Evolutionary conservation across 2,888 invertebrate genomes (phyloP), one percentile per base, ranked within the genome.

Genomic region (Drosophila percnosoma): DNA sequence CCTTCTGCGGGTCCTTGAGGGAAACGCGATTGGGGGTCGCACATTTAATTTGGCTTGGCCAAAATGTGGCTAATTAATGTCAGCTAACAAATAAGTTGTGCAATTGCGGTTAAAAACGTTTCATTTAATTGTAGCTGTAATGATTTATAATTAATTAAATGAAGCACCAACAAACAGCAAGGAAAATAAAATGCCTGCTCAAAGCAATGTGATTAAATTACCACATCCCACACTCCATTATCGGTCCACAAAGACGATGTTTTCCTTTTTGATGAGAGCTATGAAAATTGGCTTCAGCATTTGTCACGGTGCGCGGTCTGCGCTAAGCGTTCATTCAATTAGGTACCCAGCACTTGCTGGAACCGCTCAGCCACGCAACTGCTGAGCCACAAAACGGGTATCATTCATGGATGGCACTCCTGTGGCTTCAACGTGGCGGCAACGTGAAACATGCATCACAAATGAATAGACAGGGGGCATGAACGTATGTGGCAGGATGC

Each of bases 141-240:
- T 86, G 83, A 86, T 83, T 83, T 86, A 86, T 78, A 86, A 83
- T 88, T 83, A 68, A 77, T 75, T 74, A 63, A 88, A 73, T 83
- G 38, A 71, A 68, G 45, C 21, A 24, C 8, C 45, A 24, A 64
- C 69, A 75, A 64, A 57, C 53, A 68, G 77, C 69, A 65, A 73
- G 65, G 61, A 27, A 59, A 54, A 65, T 66, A 51, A 45, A 75
- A 71, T 54, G 59, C 36, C n/a, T 40, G 38, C 55, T 13, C 7
- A 38, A 29, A 42, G 15, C 29, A 70, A 38, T 48, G 34, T 38
- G n/a, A 24, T 18, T 13, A 38, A 57, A 48, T 27, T 34, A 31
- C n/a, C 29, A 6, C 11, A 21, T 21, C 13, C 3, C 34, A 2
- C 18, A 24, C 15, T 21, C 15, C 4, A 45, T 45, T 45, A 24